Evolutionary conservation across 2,113 vertebrate species (phyloP).

Genomic region (Mesitornis unicolor): DNA sequence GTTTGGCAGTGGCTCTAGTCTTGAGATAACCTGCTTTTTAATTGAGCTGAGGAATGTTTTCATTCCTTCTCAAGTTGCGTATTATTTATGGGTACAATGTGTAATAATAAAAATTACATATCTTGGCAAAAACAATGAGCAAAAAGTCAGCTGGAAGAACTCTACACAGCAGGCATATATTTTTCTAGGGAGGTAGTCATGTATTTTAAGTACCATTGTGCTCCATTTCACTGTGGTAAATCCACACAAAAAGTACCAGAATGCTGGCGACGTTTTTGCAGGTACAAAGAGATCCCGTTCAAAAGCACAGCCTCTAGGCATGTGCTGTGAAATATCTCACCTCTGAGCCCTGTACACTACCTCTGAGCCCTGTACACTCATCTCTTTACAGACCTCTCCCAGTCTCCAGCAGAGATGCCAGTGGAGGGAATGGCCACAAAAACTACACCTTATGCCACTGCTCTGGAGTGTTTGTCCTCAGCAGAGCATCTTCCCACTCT

Average conservation of each 20-base stretch:
- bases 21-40: constrained; percentile 65
- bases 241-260: constrained; percentile 1
- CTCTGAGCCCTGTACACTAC: not conserved
- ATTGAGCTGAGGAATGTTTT: constrained; percentile 63
- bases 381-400: not conserved
- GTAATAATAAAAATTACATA: constrained; percentile 62
- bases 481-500: not conserved
- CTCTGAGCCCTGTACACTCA: not conserved
- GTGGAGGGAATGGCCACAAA: not conserved
- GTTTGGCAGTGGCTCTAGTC: constrained; percentile 40
- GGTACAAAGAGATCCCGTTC: not conserved
- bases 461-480: not conserved
- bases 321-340: not conserved
- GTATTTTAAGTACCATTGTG: constrained; percentile 51
- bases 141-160: constrained; percentile 35
- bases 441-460: not conserved
- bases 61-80: constrained; percentile 47
- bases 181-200: constrained; percentile 39
- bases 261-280: not conserved
- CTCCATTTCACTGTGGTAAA: constrained; percentile 2
- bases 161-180: not conserved
- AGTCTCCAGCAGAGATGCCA: not conserved
- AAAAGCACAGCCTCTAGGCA: constrained; percentile 1
- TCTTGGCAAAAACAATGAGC: constrained; percentile 41
- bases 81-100: constrained; percentile 58